Evolutionary conservation across 2,888 invertebrate genomes (phyloP).

Genomic region (Andrena haemorrhoa): DNA sequence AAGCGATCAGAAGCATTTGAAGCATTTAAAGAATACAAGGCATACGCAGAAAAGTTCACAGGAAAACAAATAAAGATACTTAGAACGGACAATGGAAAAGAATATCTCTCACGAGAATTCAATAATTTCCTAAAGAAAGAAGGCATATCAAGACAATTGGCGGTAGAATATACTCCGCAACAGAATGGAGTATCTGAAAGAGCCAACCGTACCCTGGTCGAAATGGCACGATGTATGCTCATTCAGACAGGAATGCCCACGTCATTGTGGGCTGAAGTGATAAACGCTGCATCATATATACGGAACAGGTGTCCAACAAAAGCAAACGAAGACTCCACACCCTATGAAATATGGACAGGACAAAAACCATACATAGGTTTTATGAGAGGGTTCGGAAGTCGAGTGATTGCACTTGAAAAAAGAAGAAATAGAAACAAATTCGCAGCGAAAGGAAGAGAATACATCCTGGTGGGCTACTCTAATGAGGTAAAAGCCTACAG

Average conservation of each 20-base stretch:
- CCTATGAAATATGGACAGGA: conserved; percentile 54
- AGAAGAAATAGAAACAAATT: conserved; percentile 51
- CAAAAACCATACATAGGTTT: conserved; percentile 65
- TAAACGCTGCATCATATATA: conserved; percentile 37
- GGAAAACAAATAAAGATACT: conserved; percentile 52
- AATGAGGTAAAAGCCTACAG: conserved; percentile 68
- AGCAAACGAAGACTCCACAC: conserved; percentile 15
- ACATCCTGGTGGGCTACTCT: conserved; percentile 57
- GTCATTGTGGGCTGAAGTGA: conserved; percentile 74
- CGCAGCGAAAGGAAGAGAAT: conserved; percentile 59
- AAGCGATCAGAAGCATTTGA: conserved; percentile 14
- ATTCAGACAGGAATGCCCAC: conserved; percentile 60
- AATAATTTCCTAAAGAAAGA: conserved; percentile 34
- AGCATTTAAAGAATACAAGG: conserved; percentile 29
- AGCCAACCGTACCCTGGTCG: conserved; percentile 73
- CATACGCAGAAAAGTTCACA: conserved; percentile 39
- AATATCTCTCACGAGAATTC: conserved; percentile 58
- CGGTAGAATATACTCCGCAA: conserved; percentile 72
- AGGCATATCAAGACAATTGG: conserved; percentile 60
- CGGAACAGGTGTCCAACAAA: conserved; percentile 52
- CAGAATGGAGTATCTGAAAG: conserved; percentile 76
- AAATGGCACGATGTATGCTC: conserved; percentile 73
- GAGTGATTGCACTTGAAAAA: conserved; percentile 56
- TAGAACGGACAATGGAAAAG: conserved; percentile 52
- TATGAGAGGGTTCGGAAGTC: conserved; percentile 60